Base-by-base conservation (phyloP, 2,797 vertebrate genomes). In the Protosalanx chinensis region DNA sequence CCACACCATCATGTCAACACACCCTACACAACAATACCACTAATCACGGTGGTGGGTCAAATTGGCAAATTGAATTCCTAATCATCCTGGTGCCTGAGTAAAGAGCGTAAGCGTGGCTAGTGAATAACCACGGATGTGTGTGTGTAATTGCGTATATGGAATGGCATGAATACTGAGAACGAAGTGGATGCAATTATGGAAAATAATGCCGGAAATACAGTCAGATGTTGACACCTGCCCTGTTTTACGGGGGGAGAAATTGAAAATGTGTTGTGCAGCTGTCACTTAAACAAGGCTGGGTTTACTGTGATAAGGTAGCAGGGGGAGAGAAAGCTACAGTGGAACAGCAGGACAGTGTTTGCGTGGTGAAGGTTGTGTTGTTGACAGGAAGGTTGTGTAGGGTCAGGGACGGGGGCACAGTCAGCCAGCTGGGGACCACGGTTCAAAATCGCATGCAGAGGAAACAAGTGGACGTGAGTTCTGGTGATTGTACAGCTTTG, bases 81-180 rank as follows among this genome's bases (percentile, higher is more conserved):
- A 41, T 41, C 29, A 51, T 27, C 16, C 6, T 6, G 33, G 46
- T 66, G 20, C 41, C 41, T 6, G 37, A 66, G 64, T 1, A 8
- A 6, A 35, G 62, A 3, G 7, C 41, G 35, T 56, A 15, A 18
- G 33, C 7, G 41, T 12, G 41, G 41, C 13, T 10, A 46, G 41
- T 46, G 41, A 46, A 46, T 46, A 46, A 46, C 12, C 12, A 46
- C 3, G 51, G 15, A 37, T 64, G 3, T 37, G 32, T 64, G 32
- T 64, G 32, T 20, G 33, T 37, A 37, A n/a, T 18, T 18, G n/a
- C 35, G 18, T 41, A n/a, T 41, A 33, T 10, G 32, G 33, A 41
- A 20, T 41, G 62, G 33, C 33, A 37, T 64, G 62, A 64, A 64
- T 64, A 64, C 62, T 64, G 62, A 64, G 35, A 35, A n/a, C 33